Percentiles rank a stretch among this genome's conserved stretches.
phyloP scores from a whole-genome alignment of 2,888 invertebrate genomes.

The Sphaeridia pumilis region DNA sequence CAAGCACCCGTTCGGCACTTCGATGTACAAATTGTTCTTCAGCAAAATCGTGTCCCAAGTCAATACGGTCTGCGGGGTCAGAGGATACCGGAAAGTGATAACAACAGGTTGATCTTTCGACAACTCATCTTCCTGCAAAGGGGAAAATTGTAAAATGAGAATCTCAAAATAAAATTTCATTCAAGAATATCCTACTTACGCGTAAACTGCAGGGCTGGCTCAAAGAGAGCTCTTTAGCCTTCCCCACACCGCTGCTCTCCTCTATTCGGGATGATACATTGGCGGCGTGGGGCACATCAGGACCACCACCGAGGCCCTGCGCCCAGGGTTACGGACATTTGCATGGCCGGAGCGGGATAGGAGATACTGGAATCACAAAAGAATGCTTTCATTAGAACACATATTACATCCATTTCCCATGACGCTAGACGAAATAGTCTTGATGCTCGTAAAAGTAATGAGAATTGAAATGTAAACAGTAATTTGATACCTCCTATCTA shows the following conservation, averaged over 20 bases:
- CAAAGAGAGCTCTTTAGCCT: conserved; percentile 56
- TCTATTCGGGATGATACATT: conserved; percentile 48
- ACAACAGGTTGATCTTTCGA: conserved; percentile 51
- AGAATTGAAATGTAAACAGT: too few species aligned
- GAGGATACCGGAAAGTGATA: conserved; percentile 61
- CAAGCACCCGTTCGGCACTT: conserved; percentile 71
- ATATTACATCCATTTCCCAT: too few species aligned
- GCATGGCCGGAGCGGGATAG: conserved; percentile 15
- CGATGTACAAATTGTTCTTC: conserved; percentile 71
- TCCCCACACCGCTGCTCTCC: conserved; percentile 62
- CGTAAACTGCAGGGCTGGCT: conserved; percentile 40
- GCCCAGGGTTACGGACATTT: conserved; percentile 65
- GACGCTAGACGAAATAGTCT: too few species aligned
- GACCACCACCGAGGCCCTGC: conserved; percentile 99
- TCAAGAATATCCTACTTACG: conserved; percentile 37
- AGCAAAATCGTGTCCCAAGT: conserved; percentile 76
- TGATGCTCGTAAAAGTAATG: too few species aligned
- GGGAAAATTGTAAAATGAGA: background rate
- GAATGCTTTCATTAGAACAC: too few species aligned
- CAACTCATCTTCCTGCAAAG: conserved; percentile 28
- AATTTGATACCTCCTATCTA: too few species aligned
- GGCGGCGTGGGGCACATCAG: conserved; percentile 95
- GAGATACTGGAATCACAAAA: conserved; percentile 14
- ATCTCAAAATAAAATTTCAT: conserved; percentile 8
- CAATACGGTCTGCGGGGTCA: conserved; percentile 64